Percentiles rank a stretch among this genome's conserved stretches.
Conservation (phyloP, 2,113 vertebrate species). For the Sardina pilchardus region DNA sequence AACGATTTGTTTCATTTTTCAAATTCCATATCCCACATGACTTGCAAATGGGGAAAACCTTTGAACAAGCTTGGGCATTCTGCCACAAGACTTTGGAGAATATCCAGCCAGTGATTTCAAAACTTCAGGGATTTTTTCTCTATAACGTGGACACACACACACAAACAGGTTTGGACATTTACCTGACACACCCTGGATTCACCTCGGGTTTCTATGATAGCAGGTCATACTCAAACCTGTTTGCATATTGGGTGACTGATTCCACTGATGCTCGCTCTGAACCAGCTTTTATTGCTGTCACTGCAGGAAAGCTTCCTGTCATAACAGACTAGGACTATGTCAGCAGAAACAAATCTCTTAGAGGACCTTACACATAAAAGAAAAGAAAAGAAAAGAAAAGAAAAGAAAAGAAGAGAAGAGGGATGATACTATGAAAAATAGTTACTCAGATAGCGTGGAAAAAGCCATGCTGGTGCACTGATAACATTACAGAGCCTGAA, state of each 20-base stretch:
- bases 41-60: too few relatives aligned
- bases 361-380: background rate
- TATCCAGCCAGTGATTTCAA: background rate
- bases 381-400: background rate
- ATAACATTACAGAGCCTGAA: background rate
- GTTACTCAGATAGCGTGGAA: background rate
- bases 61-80: too few relatives aligned
- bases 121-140: too few relatives aligned
- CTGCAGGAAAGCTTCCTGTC: constrained; percentile 35
- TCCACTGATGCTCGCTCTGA: background rate
- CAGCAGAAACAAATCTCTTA: constrained; percentile 44
- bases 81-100: background rate
- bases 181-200: too few relatives aligned
- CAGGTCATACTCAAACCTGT: background rate
- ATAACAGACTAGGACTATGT: constrained; percentile 45
- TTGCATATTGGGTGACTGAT: background rate
- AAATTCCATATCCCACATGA: too few relatives aligned
- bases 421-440: background rate
- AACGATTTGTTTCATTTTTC: too few relatives aligned
- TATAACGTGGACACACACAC: too few relatives aligned
- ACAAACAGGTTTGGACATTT: too few relatives aligned
- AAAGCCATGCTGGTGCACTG: background rate
- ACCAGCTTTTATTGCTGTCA: constrained; percentile 27
- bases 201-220: background rate
- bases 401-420: background rate